A percentile compares a stretch with the other conserved stretches of the same genome.
Conservation (phyloP, 2,113 vertebrate species). For the Mesembrinibis cayennensis region DNA sequence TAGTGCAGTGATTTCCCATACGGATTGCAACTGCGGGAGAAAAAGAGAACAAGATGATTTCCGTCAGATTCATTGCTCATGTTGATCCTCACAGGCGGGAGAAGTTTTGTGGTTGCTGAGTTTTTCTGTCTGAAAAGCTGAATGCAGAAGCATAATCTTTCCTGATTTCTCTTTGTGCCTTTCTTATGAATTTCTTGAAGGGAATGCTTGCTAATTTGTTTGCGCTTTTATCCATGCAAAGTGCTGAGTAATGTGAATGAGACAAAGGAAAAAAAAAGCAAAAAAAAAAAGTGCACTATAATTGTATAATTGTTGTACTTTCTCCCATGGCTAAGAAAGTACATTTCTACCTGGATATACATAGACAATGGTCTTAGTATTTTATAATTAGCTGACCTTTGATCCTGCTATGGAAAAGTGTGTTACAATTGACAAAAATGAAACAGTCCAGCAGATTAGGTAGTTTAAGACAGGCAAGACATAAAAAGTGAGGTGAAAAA, state of each 20-base stretch:
- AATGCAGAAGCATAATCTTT: neutral
- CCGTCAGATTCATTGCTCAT: neutral
- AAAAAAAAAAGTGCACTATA: rapidly evolving
- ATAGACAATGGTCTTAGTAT: neutral
- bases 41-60: neutral
- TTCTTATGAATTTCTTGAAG: neutral
- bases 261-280: too few species aligned
- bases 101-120: neutral
- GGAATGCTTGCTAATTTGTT: neutral
- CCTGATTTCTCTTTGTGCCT: neutral
- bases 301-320: neutral
- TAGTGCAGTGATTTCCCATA: neutral
- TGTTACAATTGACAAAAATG: neutral
- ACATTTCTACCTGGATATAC: neutral
- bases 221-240: neutral
- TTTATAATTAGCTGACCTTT: neutral
- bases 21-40: neutral
- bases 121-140: neutral
- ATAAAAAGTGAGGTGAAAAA: neutral
- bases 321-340: neutral
- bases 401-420: neutral
- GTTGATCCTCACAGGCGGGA: neutral
- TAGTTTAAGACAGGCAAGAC: neutral
- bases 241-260: neutral
- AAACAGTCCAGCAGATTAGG: neutral